Evolutionary conservation across 1,140 invertebrate species (phyloP), one percentile per base, ranked within the genome.

Genomic region (Drosophila teissieri): DNA sequence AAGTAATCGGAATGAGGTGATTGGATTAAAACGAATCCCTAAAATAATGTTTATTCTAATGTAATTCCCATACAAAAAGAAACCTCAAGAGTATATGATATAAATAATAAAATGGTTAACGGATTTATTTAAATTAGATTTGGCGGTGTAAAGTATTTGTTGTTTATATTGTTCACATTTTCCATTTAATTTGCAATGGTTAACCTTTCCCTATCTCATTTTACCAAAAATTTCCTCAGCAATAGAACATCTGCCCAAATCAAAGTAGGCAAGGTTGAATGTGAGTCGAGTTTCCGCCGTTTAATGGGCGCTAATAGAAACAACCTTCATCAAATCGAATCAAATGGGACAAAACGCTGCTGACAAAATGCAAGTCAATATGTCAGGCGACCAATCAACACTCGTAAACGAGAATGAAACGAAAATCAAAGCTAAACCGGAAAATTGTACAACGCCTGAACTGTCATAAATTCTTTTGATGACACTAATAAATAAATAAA

Each of bases 281-380:
- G 51, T 40, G 31, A 31, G 44, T n/a, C 24, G 15, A 67, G 46
- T 73, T 70, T 76, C 53, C 80, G 61, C 65, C 36, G 49, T 51
- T 86, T 74, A 56, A 73, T 54, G 64, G 64, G 48, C 56, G 24
- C 67, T 76, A 80, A 88, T 58, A 53, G 72, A 84, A 77, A 67
- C 72, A 76, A 89, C 83, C 83, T 88, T 88, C 83, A 73, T 88
- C 83, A 83, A 77, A 78, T 78, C 61, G 60, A 82, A 81, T 84
- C 73, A 75, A 79, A 78, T 57, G 40, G 67, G 74, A 74, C 69
- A 75, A 82, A 86, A 57, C 63, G 74, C 44, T 60, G 76, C 76
- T 82, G 75, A 88, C 70, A 80, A 73, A 86, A 83, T 88, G 70
- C 83, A 86, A 77, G 84, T 89, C 84, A 83, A 77, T 79, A 55